phyloP scores from a whole-genome alignment of 2,888 invertebrate species.

The Pyrgus malvae region DNA sequence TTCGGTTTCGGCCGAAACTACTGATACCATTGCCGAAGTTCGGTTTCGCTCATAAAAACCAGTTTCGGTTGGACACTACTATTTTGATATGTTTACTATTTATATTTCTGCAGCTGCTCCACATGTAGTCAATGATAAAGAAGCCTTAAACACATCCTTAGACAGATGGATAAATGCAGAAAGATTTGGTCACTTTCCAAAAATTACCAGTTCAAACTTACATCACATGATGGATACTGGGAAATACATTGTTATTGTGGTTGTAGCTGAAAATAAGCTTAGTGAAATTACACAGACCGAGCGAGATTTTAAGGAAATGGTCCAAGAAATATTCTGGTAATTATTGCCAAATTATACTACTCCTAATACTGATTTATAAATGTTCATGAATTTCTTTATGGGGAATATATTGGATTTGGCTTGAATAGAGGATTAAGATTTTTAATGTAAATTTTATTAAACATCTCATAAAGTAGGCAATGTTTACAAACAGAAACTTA shows the following conservation, averaged over 20 bases:
- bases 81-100: background rate
- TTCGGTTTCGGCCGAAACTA: too few relatives aligned
- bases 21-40: too few relatives aligned
- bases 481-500: too few relatives aligned
- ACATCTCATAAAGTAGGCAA: too few relatives aligned
- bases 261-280: constrained; percentile 93
- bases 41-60: too few relatives aligned
- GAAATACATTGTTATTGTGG: constrained; percentile 93
- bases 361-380: too few relatives aligned
- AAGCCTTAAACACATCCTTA: constrained; percentile 84
- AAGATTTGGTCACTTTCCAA: constrained; percentile 93
- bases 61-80: too few relatives aligned
- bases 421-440: too few relatives aligned
- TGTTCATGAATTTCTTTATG: too few relatives aligned
- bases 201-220: constrained; percentile 91
- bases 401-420: too few relatives aligned
- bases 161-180: constrained; percentile 95
- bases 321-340: constrained; percentile 88
- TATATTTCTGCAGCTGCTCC: constrained; percentile 44
- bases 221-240: constrained; percentile 91
- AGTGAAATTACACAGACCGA: constrained; percentile 91
- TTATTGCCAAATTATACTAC: too few relatives aligned
- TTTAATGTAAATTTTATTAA: too few relatives aligned
- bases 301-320: constrained; percentile 91
- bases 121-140: constrained; percentile 51